Evolutionary conservation across 2,113 vertebrate genomes (phyloP).

Genomic region (Antigone vipio): DNA sequence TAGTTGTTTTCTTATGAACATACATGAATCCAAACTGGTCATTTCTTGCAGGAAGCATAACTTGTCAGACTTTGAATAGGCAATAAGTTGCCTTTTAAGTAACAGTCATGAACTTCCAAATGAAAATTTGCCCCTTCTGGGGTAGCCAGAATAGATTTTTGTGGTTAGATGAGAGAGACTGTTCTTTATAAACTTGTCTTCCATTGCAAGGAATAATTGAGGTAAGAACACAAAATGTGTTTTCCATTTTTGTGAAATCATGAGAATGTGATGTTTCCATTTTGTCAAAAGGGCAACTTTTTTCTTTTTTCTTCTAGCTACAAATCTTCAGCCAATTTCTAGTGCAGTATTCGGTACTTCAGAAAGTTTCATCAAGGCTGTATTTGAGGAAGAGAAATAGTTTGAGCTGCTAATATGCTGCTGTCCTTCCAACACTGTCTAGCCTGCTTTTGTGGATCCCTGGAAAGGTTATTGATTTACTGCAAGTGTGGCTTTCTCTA

Average conservation of each 20-base stretch:
- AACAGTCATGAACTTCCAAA: background rate
- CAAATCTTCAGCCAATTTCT: background rate
- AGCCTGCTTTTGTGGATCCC: conserved; percentile 12
- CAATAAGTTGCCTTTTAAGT: background rate
- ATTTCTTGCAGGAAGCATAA: background rate
- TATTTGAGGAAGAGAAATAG: conserved; percentile 27
- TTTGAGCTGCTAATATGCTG: background rate
- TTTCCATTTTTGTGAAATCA: conserved; percentile 30
- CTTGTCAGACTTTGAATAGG: background rate
- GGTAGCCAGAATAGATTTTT: background rate
- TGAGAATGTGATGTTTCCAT: conserved; percentile 29
- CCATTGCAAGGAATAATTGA: background rate
- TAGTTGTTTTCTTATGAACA: background rate
- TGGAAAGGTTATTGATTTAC: conserved; percentile 39
- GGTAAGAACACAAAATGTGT: conserved; percentile 5
- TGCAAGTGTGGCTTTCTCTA: background rate
- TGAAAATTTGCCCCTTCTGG: background rate
- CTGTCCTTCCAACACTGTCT: background rate
- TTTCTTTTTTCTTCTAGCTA: background rate
- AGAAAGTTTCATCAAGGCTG: conserved; percentile 7
- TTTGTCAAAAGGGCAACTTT: background rate
- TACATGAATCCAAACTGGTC: background rate
- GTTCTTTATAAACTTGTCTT: conserved; percentile 3
- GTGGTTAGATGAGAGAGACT: background rate
- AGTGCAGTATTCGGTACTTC: background rate